Conservation (phyloP, 2,888 invertebrate genomes). For the Phytoseiulus persimilis region DNA sequence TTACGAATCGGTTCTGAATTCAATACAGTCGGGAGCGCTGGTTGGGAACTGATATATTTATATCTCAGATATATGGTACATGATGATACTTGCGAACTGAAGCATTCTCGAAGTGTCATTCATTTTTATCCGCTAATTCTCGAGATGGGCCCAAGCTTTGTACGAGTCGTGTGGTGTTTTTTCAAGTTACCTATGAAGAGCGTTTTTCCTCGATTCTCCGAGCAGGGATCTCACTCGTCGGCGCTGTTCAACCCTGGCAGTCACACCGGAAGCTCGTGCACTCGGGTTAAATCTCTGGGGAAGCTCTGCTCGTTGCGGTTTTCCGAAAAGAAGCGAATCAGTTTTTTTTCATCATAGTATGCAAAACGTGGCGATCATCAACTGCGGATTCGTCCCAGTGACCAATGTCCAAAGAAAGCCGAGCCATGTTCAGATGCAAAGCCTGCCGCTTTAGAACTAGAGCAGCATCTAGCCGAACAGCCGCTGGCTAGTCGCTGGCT, state of each 20-base stretch:
- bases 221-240: not conserved
- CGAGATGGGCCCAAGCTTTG: no score
- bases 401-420: not conserved
- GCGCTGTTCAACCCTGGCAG: not conserved
- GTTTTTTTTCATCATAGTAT: not conserved
- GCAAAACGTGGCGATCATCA: not conserved
- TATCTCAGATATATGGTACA: no score
- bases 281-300: not conserved
- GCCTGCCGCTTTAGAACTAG: not conserved
- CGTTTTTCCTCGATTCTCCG: not conserved
- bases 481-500: not conserved
- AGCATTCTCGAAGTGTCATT: no score
- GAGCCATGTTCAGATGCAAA: not conserved
- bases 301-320: not conserved
- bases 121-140: no score
- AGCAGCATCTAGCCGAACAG: not conserved
- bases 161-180: no score
- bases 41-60: no score
- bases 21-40: no score
- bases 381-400: not conserved
- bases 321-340: not conserved
- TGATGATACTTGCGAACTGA: no score
- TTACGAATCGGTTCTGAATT: no score
- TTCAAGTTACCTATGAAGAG: no score
- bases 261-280: not conserved